Evolutionary conservation across 1,140 invertebrate species (phyloP).

Genomic region (Eupristina koningsbergeri): DNA sequence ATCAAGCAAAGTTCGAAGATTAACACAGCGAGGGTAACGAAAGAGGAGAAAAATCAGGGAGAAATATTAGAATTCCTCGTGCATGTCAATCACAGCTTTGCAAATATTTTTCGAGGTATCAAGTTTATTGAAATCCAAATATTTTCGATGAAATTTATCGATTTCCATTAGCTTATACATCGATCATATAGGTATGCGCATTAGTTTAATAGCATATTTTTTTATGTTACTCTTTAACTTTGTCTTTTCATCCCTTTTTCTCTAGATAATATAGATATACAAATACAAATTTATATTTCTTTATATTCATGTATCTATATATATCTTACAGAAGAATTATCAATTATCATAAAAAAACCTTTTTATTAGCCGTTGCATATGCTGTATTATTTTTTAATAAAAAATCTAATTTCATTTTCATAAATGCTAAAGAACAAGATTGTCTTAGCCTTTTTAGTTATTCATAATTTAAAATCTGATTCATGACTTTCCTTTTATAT

Average conservation of each 20-base stretch:
- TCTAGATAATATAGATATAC: slow-evolving; percentile 45
- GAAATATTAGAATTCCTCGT: slow-evolving; percentile 38
- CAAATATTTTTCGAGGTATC: slow-evolving; percentile 62
- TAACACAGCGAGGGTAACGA: slow-evolving; percentile 43
- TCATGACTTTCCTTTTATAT: too few species aligned
- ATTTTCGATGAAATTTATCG: slow-evolving; percentile 67
- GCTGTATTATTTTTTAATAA: slow-evolving; percentile 10
- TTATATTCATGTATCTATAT: slow-evolving; percentile 47
- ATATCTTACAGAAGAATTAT: slow-evolving; percentile 41
- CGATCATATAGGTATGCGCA: slow-evolving; percentile 67
- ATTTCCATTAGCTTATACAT: slow-evolving; percentile 68
- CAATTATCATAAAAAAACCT: slow-evolving; percentile 45
- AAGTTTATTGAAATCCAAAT: slow-evolving; percentile 71
- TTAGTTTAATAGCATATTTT: slow-evolving; percentile 63
- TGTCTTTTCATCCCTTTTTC: slow-evolving; percentile 40
- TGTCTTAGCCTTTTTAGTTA: background rate
- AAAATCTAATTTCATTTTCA: background rate
- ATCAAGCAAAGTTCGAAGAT: slow-evolving; percentile 46
- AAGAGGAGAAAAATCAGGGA: background rate
- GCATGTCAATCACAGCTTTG: slow-evolving; percentile 41
- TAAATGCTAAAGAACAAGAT: background rate
- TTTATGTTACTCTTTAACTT: slow-evolving; percentile 44
- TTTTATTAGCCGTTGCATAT: slow-evolving; percentile 35
- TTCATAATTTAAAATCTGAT: too few species aligned
- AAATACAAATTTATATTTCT: slow-evolving; percentile 22